These are phyloP conservation scores for Neoseiulus cucumeris DNA, from an alignment of 1,140 invertebrate species.

Conservation along the genomic window DNA sequence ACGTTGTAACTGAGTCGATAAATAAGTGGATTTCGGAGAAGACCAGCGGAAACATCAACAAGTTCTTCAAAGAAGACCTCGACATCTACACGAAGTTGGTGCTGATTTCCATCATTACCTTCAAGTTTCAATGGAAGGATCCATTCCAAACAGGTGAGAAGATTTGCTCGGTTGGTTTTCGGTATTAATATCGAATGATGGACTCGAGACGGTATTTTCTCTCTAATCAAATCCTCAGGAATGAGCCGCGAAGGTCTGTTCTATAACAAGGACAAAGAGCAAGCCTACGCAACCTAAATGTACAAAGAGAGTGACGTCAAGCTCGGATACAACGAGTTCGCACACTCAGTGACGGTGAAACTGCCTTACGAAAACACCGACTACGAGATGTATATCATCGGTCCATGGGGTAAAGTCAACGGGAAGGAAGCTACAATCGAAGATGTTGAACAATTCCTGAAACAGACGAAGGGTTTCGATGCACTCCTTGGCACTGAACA, in stretches of 20 bases:
- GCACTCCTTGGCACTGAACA: background rate
- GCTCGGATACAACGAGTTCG: background rate
- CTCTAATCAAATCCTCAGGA: background rate
- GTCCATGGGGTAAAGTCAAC: background rate
- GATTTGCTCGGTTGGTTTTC: too few species aligned
- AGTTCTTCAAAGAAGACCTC: background rate
- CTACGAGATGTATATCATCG: slow-evolving; percentile 8
- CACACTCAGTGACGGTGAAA: background rate
- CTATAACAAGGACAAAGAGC: background rate
- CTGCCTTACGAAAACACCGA: slow-evolving; percentile 9
- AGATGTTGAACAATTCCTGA: background rate
- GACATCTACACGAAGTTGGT: background rate
- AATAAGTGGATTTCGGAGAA: background rate
- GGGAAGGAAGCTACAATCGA: background rate
- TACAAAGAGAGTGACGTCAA: slow-evolving; percentile 1
- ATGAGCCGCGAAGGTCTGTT: slow-evolving; percentile 5
- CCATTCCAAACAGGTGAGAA: background rate
- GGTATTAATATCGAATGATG: too few species aligned
- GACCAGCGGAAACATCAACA: background rate
- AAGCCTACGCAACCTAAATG: background rate
- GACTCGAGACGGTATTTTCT: too few species aligned
- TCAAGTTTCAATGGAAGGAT: slow-evolving; percentile 7
- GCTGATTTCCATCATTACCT: background rate
- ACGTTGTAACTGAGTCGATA: background rate
- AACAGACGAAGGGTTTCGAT: background rate